Evolutionary conservation across 2,113 vertebrate species (phyloP).

Genomic region (Neolamprologus falcicula): DNA sequence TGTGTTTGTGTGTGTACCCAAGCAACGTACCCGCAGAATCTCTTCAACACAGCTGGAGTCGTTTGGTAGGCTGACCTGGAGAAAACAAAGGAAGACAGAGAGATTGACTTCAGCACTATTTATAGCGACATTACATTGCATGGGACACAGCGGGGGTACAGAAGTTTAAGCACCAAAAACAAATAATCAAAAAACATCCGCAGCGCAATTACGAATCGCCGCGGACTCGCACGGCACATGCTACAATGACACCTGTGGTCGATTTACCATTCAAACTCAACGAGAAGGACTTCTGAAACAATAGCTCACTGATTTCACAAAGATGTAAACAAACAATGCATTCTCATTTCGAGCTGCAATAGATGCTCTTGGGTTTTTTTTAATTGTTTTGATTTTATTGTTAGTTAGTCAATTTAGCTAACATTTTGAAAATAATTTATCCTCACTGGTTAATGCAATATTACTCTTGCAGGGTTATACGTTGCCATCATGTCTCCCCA

Average conservation of each 20-base stretch:
- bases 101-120: slow-evolving; percentile 1
- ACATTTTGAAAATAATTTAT: background rate
- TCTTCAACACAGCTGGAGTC: slow-evolving; percentile 97
- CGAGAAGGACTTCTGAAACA: background rate
- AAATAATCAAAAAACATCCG: background rate
- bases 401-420: background rate
- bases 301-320: background rate
- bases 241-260: too few species aligned
- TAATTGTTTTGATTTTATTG: background rate
- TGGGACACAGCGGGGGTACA: background rate
- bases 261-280: background rate
- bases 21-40: slow-evolving; percentile 87
- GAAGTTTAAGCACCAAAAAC: background rate
- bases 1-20: slow-evolving; percentile 24
- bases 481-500: background rate
- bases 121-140: background rate
- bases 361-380: rapidly evolving
- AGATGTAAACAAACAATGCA: background rate
- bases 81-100: slow-evolving; percentile 37
- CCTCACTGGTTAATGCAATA: background rate
- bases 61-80: slow-evolving; percentile 87
- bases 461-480: background rate
- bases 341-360: background rate
- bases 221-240: background rate
- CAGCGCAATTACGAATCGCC: background rate